Base-by-base conservation (phyloP, 35 echinoderm and acorn worm genomes). In the Eucidaris tribuloides region DNA sequence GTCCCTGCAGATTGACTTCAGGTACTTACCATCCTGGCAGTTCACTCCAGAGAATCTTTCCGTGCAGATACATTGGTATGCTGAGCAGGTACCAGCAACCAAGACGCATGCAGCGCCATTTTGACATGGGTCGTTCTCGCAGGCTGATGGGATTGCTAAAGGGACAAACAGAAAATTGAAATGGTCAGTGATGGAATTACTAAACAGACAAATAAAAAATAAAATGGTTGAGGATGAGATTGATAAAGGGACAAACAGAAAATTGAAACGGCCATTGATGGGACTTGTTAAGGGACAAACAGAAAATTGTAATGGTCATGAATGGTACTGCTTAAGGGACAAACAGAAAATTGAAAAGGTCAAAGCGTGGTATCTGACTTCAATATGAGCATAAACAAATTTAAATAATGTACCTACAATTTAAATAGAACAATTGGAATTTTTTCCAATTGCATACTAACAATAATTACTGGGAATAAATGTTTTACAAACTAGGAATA, bases 11-110 rank as follows among this genome's bases (percentile, higher is more conserved):
- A 2, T 41, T 13, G 45, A 79, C 23, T 24, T 7, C 55, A 58
- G 55, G 13, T 20, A 84, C 94, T 97, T 86, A 97, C 94, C 19
- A 9, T 63, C 54, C 62, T 99, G 74, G 34, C 94, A 97, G 62
- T 91, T 89, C 14, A 81, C 33, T 2, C 94, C 94, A 77, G 76
- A 58, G 78, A 92, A 92, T 32, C 81, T 77, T 34, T 77, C 30
- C 0, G 71, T 82, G 64, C 96, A 99, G 9, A 80, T 46, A 36
- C 96, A 99, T 29, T 61, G 48, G 58, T 89, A 97, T 20, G 63
- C 78, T 18, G 79, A 78, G 64, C 94, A 97, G 20, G 84, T 65
- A 35, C 86, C 86, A 36, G 74, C 58, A 46, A 85, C 63, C 3
- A 65, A 46, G 33, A 38, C 83, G 61, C 94, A 97, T 0, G 66